Evolutionary conservation across 2,113 vertebrate species (phyloP).

Genomic region (Chlamydotis undulata): DNA sequence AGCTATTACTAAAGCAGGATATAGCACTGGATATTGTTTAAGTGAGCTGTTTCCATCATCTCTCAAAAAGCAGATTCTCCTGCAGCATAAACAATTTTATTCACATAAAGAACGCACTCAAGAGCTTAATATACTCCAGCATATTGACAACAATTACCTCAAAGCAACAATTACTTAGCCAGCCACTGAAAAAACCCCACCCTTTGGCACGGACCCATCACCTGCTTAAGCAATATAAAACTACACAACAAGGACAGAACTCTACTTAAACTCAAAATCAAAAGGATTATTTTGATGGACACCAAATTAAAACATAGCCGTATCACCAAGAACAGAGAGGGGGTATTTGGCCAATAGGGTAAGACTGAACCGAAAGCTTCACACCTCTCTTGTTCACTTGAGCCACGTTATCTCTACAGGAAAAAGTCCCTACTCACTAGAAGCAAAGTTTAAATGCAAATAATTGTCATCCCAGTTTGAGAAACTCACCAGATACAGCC

Average conservation of each 20-base stretch:
- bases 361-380: not conserved
- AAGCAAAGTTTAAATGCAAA: not conserved
- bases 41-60: slow-evolving; percentile 13
- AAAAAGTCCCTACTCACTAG: not conserved
- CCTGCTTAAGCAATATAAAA: not conserved
- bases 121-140: not conserved
- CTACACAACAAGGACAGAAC: not conserved
- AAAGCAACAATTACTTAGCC: not conserved
- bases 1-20: not conserved
- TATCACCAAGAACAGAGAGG: rapidly evolving
- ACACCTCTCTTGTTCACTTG: not conserved
- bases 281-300: not conserved
- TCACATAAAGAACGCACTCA: not conserved
- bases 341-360: not conserved
- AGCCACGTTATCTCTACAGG: not conserved
- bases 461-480: not conserved
- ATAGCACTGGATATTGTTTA: not conserved
- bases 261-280: not conserved
- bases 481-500: slow-evolving; percentile 92
- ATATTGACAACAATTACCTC: not conserved
- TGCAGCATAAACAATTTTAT: slow-evolving; percentile 15
- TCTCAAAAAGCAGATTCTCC: slow-evolving; percentile 19
- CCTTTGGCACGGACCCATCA: not conserved
- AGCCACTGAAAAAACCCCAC: not conserved
- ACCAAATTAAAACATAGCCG: not conserved